Evolutionary conservation across 2,113 vertebrate species (phyloP), one percentile per base, ranked within the genome.

Genomic region (Myocastor coypus): DNA sequence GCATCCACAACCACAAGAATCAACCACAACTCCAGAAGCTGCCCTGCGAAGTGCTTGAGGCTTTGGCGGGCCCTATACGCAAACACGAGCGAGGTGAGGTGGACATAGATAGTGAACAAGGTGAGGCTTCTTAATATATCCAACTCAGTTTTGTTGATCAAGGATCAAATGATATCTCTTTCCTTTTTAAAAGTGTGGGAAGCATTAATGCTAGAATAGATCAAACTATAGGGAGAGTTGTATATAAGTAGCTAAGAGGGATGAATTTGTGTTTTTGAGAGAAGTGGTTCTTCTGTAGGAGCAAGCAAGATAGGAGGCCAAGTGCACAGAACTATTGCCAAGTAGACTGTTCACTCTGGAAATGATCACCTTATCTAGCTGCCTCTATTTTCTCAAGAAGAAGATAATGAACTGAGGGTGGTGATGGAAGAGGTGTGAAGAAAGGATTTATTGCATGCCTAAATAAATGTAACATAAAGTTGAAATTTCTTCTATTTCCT

Each of bases 401-500:
- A 80, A 84, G 59, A 84, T 71, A 78, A 68, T 91, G 59, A 96
- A 83, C 89, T 81, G 86, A 83, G 66, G 24, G 12, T 91, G 80
- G 24, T 17, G 16, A 77, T 37, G n/a, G 87, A 75, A 86, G 63
- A 87, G 42, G 10, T 52, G 42, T 77, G 59, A 94, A 77, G 81
- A 90, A 85, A 84, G 12, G 83, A 95, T 89, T 92, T 96, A 55
- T 80, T 83, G 12, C 46, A 63, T 68, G 40, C 71, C 55, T 92
- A 68, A 96, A 89, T 83, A 88, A 93, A 91, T 30, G 75, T 30
- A 89, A 78, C n/a, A 81, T 16, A 80, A 32, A 69, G 71, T 63
- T 82, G 61, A 46, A 89, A 89, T 83, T 92, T 93, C 37, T 89
- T 9, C 52, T 95, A 77, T 61, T 96, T 96, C 92, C 30, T 40